phyloP scores from a whole-genome alignment of 2,797 vertebrate genomes.

The Phylloscopus collybita region DNA sequence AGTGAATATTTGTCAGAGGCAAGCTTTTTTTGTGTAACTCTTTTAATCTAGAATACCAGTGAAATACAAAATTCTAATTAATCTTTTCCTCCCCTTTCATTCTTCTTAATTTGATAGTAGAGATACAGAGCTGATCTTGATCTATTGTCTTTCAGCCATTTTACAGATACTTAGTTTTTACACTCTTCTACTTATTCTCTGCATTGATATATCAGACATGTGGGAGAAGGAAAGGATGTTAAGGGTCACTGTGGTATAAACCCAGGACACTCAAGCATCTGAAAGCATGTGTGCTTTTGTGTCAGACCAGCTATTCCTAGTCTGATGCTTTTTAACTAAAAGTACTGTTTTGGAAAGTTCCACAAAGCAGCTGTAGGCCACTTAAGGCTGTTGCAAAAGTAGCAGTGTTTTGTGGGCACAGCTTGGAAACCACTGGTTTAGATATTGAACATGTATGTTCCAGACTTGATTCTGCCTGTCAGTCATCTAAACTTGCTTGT shows the following conservation, averaged over 20 bases:
- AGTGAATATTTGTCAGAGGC: not conserved
- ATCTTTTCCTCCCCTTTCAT: not conserved
- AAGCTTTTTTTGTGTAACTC: not conserved
- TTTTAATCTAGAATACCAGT: not conserved
- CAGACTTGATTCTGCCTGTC: not conserved
- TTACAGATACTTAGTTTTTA: not conserved
- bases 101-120: not conserved
- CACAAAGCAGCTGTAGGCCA: not conserved
- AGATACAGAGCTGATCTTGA: not conserved
- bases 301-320: not conserved
- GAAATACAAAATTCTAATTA: not conserved
- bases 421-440: not conserved
- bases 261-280: not conserved
- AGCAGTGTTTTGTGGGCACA: not conserved
- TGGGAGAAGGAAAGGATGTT: not conserved
- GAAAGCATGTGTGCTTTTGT: not conserved
- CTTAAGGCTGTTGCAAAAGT: not conserved
- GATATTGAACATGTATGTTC: not conserved
- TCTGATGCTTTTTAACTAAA: not conserved
- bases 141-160: not conserved
- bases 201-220: not conserved
- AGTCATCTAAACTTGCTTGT: not conserved
- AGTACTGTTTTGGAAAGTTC: not conserved
- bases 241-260: not conserved
- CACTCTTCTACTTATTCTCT: not conserved